Base-by-base conservation (phyloP, 1,140 invertebrate species). In the Drosophila pectinifera region DNA sequence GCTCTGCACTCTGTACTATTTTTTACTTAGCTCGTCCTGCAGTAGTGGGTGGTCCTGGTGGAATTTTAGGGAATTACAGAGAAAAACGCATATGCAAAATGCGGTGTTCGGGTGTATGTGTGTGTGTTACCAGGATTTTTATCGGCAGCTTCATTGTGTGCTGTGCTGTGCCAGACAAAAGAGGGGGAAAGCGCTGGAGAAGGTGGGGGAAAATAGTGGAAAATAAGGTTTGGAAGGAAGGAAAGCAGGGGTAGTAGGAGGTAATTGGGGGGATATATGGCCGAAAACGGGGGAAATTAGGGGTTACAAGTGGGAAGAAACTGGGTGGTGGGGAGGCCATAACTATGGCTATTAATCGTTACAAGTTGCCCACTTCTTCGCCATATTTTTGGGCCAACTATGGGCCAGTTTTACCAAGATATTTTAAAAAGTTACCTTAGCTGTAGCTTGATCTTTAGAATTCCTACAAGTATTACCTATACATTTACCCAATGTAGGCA, bases 81-180 rank as follows among this genome's bases (percentile, higher is more conserved):
- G 69, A 34, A 56, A 55, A 76, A 85, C 81, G 81, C 81, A 80
- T 85, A 84, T 84, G 81, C 81, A 84, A 83, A 84, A 58, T 61
- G 53, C 41, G 73, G 31, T 68, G 72, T 48, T 41, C 18, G 58
- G 11, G 63, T 5, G 36, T 55, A 26, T 45, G 6, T 53, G 68
- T 55, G 41, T 61, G 38, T 18, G 69, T 18, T 74, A 68, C 56
- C 36, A 72, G 80, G 54, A 79, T 80, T 84, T 84, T 84, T 84
- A 84, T 84, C 80, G 80, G 80, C 76, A 80, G 73, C 79, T 74
- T 78, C 79, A 78, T 82, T 82, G 68, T 82, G 79, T 74, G 48
- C 26, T 61, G 41, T 63, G 26, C 26, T 31, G 38, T 54, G 36
- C 34, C 36, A 68, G 56, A 70, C 48, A 73, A 67, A 73, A 67